Base-by-base conservation (phyloP, 2,113 vertebrate species). In the Percina caprodes region DNA sequence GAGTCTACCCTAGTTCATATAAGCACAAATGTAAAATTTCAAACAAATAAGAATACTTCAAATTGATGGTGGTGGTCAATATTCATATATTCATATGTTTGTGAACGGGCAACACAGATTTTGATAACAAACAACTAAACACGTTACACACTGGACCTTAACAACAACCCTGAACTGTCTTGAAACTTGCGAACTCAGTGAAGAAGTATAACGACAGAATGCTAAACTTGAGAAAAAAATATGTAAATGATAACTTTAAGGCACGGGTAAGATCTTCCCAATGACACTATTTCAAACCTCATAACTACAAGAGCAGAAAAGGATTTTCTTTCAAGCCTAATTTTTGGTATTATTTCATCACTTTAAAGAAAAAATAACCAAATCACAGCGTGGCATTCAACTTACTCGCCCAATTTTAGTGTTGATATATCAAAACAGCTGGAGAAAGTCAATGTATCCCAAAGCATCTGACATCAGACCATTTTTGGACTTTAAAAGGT, bases 381-480 rank as follows among this genome's bases (percentile, higher is more conserved):
- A 21, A 6, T 72, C 39, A 42, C 26, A 56, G 61, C 6, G 0
- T n/a, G 5, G 35, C 42, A 14, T 23, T 74, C 62, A 63, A 8
- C 39, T 9, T 9, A 61, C 26, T 42, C 39, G 10, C 39, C 9
- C 39, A 18, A 23, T 77, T 42, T 68, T 16, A 66, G 14, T 42
- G 19, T 18, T 35, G 16, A 16, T 14, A 46, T 61, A 33, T 48
- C 8, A n/a, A 55, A 76, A 33, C 58, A 60, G 51, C 42, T 33
- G 55, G 42, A 69, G 26, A 24, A 59, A 39, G 26, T 51, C 26
- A 54, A 74, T 33, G 49, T 5, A 15, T 19, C 5, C 2, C 12
- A 45, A 72, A 69, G 61, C 35, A 33, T 46, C 42, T n/a, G 15
- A 56, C 6, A 69, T 52, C 24, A 78, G 48, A 69, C 39, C 14